Conservation (phyloP, 2,888 invertebrate species). For the Callyntrura guangdongensis region DNA sequence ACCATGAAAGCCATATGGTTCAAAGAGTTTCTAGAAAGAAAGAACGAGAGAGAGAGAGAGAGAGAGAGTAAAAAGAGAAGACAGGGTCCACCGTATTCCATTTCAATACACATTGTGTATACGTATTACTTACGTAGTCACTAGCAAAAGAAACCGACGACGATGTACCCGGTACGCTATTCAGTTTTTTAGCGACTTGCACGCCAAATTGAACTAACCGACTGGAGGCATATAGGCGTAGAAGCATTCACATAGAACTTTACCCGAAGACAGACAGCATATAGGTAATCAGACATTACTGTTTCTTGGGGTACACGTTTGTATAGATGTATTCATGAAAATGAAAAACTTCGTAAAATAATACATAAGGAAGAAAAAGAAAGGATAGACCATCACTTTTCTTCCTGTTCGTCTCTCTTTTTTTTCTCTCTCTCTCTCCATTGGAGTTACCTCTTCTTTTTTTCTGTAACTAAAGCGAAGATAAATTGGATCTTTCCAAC, state of each 20-base stretch:
- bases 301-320: neutral
- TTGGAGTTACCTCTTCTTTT: neutral
- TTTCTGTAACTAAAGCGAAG: conserved; percentile 69
- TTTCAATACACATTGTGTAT: conserved; percentile 57
- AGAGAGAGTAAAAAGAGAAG: conserved; percentile 13
- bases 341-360: conserved; percentile 17
- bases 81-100: conserved; percentile 52
- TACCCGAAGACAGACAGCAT: too few relatives aligned
- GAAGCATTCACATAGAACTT: neutral
- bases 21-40: conserved; percentile 27
- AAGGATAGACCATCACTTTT: conserved; percentile 54
- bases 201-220: conserved; percentile 16
- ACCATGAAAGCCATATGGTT: conserved; percentile 72
- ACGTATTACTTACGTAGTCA: conserved; percentile 6
- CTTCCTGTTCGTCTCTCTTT: neutral
- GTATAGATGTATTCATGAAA: conserved; percentile 35
- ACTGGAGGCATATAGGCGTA: neutral
- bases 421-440: neutral
- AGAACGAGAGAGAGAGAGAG: neutral
- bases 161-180: neutral
- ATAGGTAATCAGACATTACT: neutral
- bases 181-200: neutral
- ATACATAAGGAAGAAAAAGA: conserved; percentile 23
- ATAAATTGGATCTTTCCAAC: conserved; percentile 81
- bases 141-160: neutral